Evolutionary conservation across 1,140 invertebrate genomes (phyloP).

Genomic region (Venustaconcha ellipsiformis): DNA sequence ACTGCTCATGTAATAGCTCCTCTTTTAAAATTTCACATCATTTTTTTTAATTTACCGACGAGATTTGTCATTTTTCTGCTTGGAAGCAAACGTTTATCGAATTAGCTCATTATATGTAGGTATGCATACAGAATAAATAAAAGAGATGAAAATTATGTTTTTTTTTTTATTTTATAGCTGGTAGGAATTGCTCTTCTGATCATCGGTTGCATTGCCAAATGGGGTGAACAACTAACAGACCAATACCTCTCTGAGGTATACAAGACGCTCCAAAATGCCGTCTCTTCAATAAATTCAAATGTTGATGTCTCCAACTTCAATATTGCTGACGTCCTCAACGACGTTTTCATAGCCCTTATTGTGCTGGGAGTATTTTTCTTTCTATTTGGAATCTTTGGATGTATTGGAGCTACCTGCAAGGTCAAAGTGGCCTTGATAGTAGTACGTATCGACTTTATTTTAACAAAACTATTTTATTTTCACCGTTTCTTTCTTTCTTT

Average conservation of each 20-base stretch:
- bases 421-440: constrained; percentile 28
- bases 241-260: constrained; percentile 24
- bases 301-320: constrained; percentile 25
- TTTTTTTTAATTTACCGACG: not conserved
- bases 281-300: not conserved
- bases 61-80: not conserved
- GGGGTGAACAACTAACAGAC: constrained; percentile 29
- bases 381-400: constrained; percentile 33
- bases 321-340: constrained; percentile 32
- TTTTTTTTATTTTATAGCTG: constrained; percentile 24
- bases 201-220: constrained; percentile 33
- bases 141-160: not conserved
- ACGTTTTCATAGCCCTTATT: constrained; percentile 37
- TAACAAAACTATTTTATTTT: too few species aligned
- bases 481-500: too few species aligned
- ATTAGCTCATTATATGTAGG: not conserved
- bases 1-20: not conserved
- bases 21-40: not conserved
- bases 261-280: constrained; percentile 17
- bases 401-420: constrained; percentile 34
- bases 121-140: not conserved
- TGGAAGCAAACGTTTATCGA: not conserved
- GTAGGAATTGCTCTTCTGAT: constrained; percentile 38
- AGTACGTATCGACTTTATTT: constrained; percentile 23
- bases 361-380: constrained; percentile 39